Evolutionary conservation across 2,888 invertebrate species (phyloP), one percentile per base, ranked within the genome.

Genomic region (Pandemis cinnamomeana): DNA sequence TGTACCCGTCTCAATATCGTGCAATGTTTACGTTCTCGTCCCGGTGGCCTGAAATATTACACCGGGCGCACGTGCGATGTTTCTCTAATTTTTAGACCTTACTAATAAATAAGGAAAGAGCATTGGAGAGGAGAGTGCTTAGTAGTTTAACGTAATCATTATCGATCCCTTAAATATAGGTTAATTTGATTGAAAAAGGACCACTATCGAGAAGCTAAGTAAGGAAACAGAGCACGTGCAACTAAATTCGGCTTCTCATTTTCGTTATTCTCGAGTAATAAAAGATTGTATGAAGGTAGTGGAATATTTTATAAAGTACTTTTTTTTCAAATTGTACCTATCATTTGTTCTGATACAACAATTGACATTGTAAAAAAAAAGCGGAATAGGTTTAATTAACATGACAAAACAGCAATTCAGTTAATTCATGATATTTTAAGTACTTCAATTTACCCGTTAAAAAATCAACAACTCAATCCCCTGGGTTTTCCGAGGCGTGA

Each of bases 11-110:
- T 81, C 83, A 83, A 85, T 87, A 85, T 82, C 82, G 77, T 79
- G 80, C 82, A 80, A 83, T 88, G 86, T 89, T 86, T 86, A 86
- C 83, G 82, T 81, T 80, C 80, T 76, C 64, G 72, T 67, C 71
- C 71, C 71, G 68, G 73, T 76, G 67, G 77, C 77, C 78, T 86
- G 82, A 89, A 86, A 89, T 88, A 88, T 87, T 84, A 83, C 80
- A 77, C 77, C 78, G 79, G 77, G 78, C 74, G 72, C 75, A 79
- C 86, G 87, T 85, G 87, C 79, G 68, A 71, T 63, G 82, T 55
- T 74, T 82, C 76, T 78, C 77, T 78, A 82, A 82, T 82, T 83
- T 78, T 78, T 72, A 73, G 68, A 76, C 75, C 77, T 70, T 72
- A 77, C 73, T 78, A 77, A 78, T 70, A 70, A 70, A 67, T 70